These are phyloP conservation scores for Tribolium castaneum DNA, from an alignment of 1,140 invertebrate genomes.

Conservation along the genomic window DNA sequence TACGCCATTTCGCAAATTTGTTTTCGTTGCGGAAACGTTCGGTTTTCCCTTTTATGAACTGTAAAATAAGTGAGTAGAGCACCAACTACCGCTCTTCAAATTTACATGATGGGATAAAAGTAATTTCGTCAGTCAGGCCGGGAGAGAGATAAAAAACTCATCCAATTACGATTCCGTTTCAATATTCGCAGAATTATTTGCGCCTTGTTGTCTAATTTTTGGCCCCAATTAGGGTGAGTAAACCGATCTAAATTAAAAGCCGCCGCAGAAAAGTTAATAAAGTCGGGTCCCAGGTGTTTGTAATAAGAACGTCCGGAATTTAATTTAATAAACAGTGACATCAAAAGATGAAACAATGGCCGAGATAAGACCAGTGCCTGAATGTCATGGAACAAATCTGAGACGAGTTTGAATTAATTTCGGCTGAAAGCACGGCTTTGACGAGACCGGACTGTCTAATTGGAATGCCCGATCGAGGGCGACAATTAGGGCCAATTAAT, in stretches of 20 bases:
- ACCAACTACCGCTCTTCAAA: conserved; percentile 23
- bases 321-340: not conserved
- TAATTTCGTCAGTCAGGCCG: conserved; percentile 28
- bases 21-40: not conserved
- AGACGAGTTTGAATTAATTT: not conserved
- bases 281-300: not conserved
- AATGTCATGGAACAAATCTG: not conserved
- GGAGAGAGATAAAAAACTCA: conserved; percentile 29
- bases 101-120: conserved; percentile 41
- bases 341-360: not conserved
- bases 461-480: not conserved
- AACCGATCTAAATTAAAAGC: not conserved
- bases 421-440: not conserved
- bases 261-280: not conserved
- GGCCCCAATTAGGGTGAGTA: not conserved
- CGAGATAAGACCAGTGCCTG: not conserved
- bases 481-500: not conserved
- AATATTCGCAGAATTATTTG: not conserved
- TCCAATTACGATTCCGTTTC: conserved; percentile 37
- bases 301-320: not conserved
- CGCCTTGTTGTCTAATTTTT: no score
- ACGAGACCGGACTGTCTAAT: not conserved
- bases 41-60: conserved; percentile 10
- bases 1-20: conserved; percentile 20
- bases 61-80: conserved; percentile 30